phyloP scores from a whole-genome alignment of 2,888 invertebrate genomes.

The Drosophila buzzatii region DNA sequence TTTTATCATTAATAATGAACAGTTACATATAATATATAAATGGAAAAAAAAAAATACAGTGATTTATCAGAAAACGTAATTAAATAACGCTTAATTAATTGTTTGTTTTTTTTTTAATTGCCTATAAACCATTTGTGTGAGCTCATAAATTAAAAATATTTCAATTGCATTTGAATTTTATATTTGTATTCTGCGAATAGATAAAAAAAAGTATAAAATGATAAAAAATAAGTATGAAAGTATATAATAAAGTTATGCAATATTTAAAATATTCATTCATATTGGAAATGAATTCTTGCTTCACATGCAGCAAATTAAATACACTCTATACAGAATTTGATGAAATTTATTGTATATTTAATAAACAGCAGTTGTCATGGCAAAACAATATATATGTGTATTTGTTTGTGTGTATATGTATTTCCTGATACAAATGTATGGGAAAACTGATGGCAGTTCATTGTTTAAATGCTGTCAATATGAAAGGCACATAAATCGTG shows the following conservation, averaged over 20 bases:
- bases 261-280: not conserved
- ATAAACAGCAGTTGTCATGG: conserved; percentile 62
- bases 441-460: conserved; percentile 54
- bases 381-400: conserved; percentile 7
- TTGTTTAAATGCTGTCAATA: conserved; percentile 76
- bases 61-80: not conserved
- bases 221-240: too few species aligned
- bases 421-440: conserved; percentile 1
- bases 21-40: not conserved
- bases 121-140: not conserved
- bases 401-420: not conserved
- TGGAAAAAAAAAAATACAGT: not conserved
- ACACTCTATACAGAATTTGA: not conserved
- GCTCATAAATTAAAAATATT: not conserved
- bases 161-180: conserved; percentile 1
- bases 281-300: not conserved
- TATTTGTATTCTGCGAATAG: not conserved
- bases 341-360: conserved; percentile 34
- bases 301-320: not conserved
- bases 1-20: not conserved
- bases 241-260: not conserved
- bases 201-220: not conserved
- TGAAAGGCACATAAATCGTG: conserved; percentile 68
- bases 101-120: not conserved
- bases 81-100: not conserved